Conservation (phyloP, 2,113 vertebrate genomes). For the Anguilla rostrata region DNA sequence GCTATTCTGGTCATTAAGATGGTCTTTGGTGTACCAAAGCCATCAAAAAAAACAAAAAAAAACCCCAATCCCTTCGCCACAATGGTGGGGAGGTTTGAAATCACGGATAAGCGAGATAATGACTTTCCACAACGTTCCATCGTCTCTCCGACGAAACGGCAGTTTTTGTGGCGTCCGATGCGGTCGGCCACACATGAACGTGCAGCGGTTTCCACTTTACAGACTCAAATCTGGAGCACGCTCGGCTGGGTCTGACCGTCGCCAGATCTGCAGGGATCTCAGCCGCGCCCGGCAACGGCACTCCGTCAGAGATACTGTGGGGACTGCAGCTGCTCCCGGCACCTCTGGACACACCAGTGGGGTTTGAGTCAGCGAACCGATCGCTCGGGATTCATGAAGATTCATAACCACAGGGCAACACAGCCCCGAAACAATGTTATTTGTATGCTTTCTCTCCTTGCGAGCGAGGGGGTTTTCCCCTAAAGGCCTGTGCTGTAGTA, state of each 20-base stretch:
- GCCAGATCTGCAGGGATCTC: background rate
- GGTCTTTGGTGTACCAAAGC: background rate
- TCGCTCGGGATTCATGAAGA: background rate
- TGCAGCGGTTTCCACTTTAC: background rate
- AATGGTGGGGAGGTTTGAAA: no score
- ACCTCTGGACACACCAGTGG: background rate
- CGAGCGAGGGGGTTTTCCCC: constrained; percentile 5
- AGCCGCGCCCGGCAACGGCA: background rate
- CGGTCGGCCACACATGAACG: background rate
- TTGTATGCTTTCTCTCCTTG: background rate
- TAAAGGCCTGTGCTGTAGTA: constrained; percentile 39
- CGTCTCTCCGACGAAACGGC: no score
- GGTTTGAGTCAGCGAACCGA: background rate
- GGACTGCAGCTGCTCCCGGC: background rate
- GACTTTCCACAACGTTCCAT: no score
- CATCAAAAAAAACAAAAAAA: no score
- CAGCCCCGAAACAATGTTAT: background rate
- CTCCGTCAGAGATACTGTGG: background rate
- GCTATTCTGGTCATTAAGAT: background rate
- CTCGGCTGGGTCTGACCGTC: background rate
- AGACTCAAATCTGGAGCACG: no score
- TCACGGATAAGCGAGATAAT: no score
- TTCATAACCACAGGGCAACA: background rate
- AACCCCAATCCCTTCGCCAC: background rate
- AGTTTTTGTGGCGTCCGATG: background rate